A percentile compares a stretch with the other conserved stretches of the same genome.
These are phyloP conservation scores for Heliangelus exortis DNA, from an alignment of 2,797 vertebrate species.

Conservation along the genomic window DNA sequence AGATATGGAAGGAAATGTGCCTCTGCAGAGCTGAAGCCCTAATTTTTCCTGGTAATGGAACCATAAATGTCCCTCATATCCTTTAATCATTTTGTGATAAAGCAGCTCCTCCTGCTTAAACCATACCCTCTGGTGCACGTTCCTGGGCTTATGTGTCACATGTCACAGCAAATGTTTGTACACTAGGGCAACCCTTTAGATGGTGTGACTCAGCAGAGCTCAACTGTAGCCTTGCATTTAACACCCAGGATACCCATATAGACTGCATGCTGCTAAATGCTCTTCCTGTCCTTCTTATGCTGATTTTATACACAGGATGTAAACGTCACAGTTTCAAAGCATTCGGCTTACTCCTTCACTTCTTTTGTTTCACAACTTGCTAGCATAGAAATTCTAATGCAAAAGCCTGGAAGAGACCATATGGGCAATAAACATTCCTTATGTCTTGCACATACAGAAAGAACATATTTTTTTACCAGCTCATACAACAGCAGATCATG, in stretches of 20 bases:
- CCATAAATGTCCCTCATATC: rapidly evolving
- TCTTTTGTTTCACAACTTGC: conserved; percentile 8
- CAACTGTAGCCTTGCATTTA: background rate
- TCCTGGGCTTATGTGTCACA: background rate
- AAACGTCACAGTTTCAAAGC: background rate
- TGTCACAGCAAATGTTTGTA: background rate
- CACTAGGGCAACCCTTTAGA: background rate
- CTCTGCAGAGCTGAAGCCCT: background rate
- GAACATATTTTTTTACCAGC: conserved; percentile 8
- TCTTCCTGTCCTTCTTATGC: background rate
- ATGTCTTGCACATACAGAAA: background rate
- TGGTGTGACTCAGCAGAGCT: background rate
- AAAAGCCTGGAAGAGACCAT: background rate
- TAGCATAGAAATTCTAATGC: background rate
- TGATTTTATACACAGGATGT: background rate
- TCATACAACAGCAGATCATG: conserved; percentile 8
- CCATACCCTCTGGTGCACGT: background rate
- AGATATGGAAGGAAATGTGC: background rate
- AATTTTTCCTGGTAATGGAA: background rate
- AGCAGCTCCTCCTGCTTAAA: background rate
- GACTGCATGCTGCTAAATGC: background rate
- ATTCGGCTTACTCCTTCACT: background rate
- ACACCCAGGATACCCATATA: background rate
- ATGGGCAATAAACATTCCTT: conserved; percentile 6
- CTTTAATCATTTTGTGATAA: background rate